Conservation (phyloP, 1,140 invertebrate species). For the Lepidostoma basale region DNA sequence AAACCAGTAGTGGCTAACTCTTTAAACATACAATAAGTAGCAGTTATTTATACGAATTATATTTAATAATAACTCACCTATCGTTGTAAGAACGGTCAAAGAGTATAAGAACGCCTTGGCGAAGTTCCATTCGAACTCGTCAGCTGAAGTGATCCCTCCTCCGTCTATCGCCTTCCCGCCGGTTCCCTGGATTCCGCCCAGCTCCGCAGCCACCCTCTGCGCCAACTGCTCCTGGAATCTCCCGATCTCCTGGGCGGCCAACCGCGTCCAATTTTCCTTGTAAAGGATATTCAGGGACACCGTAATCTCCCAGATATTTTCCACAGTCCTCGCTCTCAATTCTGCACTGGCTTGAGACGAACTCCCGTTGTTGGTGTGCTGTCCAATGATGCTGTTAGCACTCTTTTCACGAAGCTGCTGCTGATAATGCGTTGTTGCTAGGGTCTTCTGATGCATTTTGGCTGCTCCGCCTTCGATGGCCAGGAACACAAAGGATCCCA, state of each 20-base stretch:
- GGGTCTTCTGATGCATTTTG: conserved; percentile 67
- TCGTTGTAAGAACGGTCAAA: conserved; percentile 93
- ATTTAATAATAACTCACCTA: conserved; percentile 80
- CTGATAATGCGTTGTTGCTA: conserved; percentile 65
- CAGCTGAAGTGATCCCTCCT: conserved; percentile 49
- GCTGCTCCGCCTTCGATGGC: conserved; percentile 82
- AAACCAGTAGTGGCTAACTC: too few species aligned
- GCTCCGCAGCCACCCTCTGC: conserved; percentile 76
- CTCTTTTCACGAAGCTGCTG: conserved; percentile 56
- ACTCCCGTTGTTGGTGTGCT: conserved; percentile 46
- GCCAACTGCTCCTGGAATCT: conserved; percentile 88
- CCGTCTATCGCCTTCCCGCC: conserved; percentile 58
- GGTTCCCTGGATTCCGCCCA: conserved; percentile 59
- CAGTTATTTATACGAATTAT: not conserved
- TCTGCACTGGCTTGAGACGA: conserved; percentile 53
- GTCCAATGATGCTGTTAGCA: conserved; percentile 51
- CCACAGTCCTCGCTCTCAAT: conserved; percentile 73
- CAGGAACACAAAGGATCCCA: conserved; percentile 89
- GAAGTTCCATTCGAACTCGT: conserved; percentile 87
- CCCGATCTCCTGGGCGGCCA: conserved; percentile 84
- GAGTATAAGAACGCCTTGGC: conserved; percentile 95
- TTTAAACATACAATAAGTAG: too few species aligned
- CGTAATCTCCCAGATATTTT: conserved; percentile 94
- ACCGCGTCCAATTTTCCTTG: conserved; percentile 91
- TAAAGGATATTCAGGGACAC: conserved; percentile 92